A percentile compares a stretch with the other conserved stretches of the same genome.
phyloP scores from a whole-genome alignment of 2,797 vertebrate genomes.

The Holocentrus rufus region DNA sequence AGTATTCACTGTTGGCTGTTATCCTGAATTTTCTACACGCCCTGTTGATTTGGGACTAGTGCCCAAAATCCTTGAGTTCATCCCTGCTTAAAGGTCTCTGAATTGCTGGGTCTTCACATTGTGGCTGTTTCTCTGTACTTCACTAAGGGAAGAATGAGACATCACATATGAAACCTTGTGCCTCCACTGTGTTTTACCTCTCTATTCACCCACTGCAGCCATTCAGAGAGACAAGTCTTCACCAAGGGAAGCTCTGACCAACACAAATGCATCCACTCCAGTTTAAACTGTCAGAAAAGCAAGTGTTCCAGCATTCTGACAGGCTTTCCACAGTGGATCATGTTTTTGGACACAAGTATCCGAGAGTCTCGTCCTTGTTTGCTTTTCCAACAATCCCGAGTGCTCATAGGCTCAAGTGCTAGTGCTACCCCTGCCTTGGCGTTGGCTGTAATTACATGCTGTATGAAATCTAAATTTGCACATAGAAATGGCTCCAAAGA shows the following conservation, averaged over 20 bases:
- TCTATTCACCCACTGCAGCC: constrained; percentile 24
- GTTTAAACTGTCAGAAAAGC: constrained; percentile 45
- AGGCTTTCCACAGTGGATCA: constrained; percentile 33
- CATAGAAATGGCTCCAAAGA: constrained; percentile 24
- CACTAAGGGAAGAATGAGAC: constrained; percentile 51
- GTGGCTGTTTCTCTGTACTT: constrained; percentile 33
- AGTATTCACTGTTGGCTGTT: constrained; percentile 48
- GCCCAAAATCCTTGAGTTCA: constrained; percentile 49
- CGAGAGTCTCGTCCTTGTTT: constrained; percentile 23
- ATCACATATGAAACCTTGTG: constrained; percentile 44
- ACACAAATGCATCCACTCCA: constrained; percentile 57
- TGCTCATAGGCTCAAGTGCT: constrained; percentile 30
- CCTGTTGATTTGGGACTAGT: constrained; percentile 43
- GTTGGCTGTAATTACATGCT: constrained; percentile 45
- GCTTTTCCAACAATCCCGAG: constrained; percentile 10
- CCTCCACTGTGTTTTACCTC: constrained; percentile 45
- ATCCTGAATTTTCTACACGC: constrained; percentile 45
- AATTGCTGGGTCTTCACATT: constrained; percentile 54
- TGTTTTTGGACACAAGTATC: constrained; percentile 27
- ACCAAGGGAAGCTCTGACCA: constrained; percentile 43
- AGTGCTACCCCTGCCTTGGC: constrained; percentile 28
- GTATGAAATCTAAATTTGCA: constrained; percentile 46
- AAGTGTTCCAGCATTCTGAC: constrained; percentile 34
- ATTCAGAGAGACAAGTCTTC: constrained; percentile 29
- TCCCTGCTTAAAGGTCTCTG: constrained; percentile 50